phyloP scores from a whole-genome alignment of 2,888 invertebrate species.

The Encarsia formosa region DNA sequence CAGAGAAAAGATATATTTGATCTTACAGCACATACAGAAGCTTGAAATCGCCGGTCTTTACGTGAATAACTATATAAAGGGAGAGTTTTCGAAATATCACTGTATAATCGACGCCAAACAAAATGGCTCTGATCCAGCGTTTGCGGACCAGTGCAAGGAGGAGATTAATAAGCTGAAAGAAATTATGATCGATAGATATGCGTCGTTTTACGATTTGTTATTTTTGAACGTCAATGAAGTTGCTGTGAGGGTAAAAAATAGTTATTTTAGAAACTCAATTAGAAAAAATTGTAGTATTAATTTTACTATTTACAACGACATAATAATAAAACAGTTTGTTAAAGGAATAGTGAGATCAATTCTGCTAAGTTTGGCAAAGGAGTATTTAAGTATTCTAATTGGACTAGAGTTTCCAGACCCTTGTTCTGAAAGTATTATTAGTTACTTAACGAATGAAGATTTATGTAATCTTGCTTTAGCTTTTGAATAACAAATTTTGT shows the following conservation, averaged over 20 bases:
- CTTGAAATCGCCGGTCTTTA: constrained; percentile 14
- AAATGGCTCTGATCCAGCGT: not conserved
- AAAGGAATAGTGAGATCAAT: constrained; percentile 20
- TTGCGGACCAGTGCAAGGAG: constrained; percentile 6
- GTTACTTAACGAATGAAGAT: constrained; percentile 21
- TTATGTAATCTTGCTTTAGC: constrained; percentile 22
- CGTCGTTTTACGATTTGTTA: constrained; percentile 21
- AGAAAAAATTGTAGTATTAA: constrained; percentile 6
- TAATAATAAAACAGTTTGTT: constrained; percentile 19
- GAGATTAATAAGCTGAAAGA: constrained; percentile 7
- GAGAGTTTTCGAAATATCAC: constrained; percentile 3
- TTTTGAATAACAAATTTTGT: too few relatives aligned
- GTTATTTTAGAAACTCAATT: constrained; percentile 3
- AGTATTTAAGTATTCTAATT: constrained; percentile 9
- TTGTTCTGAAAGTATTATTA: constrained; percentile 15
- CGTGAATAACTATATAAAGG: constrained; percentile 2
- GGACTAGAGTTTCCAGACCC: constrained; percentile 12
- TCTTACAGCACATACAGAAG: constrained; percentile 17
- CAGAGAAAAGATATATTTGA: constrained; percentile 10
- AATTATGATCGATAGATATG: constrained; percentile 15
- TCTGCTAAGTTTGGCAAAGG: constrained; percentile 5
- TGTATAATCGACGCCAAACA: not conserved
- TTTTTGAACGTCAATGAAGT: constrained; percentile 19
- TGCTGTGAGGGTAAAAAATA: constrained; percentile 16
- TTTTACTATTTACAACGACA: constrained; percentile 7